Evolutionary conservation across 2,888 invertebrate species (phyloP).

Genomic region (Ernsta delagoae): DNA sequence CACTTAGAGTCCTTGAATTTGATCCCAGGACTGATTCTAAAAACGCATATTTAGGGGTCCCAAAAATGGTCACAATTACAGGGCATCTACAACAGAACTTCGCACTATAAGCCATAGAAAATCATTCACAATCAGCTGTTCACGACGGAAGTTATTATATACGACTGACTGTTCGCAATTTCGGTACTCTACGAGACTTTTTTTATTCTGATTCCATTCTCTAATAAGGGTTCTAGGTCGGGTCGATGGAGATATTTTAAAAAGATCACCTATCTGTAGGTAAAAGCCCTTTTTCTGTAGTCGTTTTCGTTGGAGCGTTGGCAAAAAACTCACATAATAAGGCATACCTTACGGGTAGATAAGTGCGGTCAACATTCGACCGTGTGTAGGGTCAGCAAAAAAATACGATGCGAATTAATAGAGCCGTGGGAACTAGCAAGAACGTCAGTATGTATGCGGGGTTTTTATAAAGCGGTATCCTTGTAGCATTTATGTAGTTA

Average conservation of each 20-base stretch:
- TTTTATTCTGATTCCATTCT: constrained; percentile 32
- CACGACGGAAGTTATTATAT: constrained; percentile 26
- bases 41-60: neutral
- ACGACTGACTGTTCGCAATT: constrained; percentile 28
- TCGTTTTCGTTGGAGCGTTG: constrained; percentile 44
- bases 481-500: too few relatives aligned
- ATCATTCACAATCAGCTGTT: neutral
- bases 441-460: too few relatives aligned
- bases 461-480: too few relatives aligned
- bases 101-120: neutral
- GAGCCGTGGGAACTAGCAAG: too few relatives aligned
- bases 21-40: neutral
- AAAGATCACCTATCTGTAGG: constrained; percentile 28
- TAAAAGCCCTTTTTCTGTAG: constrained; percentile 25
- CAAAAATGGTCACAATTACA: neutral
- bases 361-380: constrained; percentile 66
- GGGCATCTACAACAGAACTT: neutral
- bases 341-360: constrained; percentile 64
- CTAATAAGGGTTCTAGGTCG: constrained; percentile 24
- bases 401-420: constrained; percentile 3
- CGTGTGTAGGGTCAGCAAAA: constrained; percentile 56
- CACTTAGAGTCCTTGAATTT: neutral
- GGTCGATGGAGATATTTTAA: constrained; percentile 24
- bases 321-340: constrained; percentile 71
- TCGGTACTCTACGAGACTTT: constrained; percentile 6